Conservation (phyloP, 92 coral and sea anemone genomes). For the Actinostola sp. region DNA sequence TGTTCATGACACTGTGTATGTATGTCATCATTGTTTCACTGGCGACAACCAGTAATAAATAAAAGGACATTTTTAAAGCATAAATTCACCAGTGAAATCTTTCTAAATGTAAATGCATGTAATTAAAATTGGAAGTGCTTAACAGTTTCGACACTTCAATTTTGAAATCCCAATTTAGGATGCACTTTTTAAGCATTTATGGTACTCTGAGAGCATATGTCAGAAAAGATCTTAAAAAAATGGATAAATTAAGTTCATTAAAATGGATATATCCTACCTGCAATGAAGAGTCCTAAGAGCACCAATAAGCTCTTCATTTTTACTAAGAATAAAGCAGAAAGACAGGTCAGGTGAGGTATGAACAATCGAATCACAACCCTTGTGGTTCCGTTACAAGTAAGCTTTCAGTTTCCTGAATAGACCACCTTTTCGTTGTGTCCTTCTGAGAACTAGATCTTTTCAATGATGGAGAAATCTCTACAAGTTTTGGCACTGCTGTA, state of each 20-base stretch:
- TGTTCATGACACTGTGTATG: not conserved
- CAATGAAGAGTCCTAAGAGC: constrained; percentile 57
- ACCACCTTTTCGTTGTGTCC: not conserved
- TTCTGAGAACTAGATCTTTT: not conserved
- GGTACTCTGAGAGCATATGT: not conserved
- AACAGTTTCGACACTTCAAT: no score
- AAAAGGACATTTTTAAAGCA: no score
- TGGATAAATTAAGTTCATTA: constrained; percentile 1
- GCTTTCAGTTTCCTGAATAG: not conserved
- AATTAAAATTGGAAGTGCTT: no score
- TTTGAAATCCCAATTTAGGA: not conserved
- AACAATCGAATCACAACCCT: not conserved
- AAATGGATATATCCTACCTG: no score
- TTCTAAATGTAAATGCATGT: no score
- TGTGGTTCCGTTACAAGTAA: not conserved
- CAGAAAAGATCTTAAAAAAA: not conserved
- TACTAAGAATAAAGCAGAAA: constrained; percentile 21
- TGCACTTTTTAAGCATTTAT: not conserved
- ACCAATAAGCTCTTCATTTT: constrained; percentile 61
- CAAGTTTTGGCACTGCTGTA: not conserved
- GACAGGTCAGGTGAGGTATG: not conserved
- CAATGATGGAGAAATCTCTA: not conserved
- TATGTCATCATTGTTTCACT: not conserved
- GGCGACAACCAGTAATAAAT: no score
- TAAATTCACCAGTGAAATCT: no score